phyloP scores from a whole-genome alignment of 2,888 invertebrate species.

The Eilema caniola region DNA sequence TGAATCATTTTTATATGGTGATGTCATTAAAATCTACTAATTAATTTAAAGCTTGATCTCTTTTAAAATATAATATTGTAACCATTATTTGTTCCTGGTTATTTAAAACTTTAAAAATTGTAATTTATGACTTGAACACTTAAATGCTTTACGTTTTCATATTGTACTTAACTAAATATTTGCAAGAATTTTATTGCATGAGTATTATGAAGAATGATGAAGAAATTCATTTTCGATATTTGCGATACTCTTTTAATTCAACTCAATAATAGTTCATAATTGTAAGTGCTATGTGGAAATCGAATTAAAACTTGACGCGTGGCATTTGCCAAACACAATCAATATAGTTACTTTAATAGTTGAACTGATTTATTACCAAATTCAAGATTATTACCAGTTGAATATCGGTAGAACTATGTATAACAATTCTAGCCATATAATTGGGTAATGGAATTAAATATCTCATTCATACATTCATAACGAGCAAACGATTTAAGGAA shows the following conservation, averaged over 20 bases:
- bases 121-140: too few relatives aligned
- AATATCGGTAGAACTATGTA: neutral
- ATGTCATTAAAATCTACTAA: neutral
- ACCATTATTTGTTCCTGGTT: neutral
- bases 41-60: neutral
- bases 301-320: too few relatives aligned
- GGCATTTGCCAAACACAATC: neutral
- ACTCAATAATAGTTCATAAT: too few relatives aligned
- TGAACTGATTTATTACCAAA: neutral
- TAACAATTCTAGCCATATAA: neutral
- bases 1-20: neutral
- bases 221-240: too few relatives aligned
- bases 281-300: too few relatives aligned
- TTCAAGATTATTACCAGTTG: neutral
- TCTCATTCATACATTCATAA: constrained; percentile 6
- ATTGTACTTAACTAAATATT: too few relatives aligned
- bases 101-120: too few relatives aligned
- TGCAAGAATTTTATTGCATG: too few relatives aligned
- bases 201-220: too few relatives aligned
- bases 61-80: neutral
- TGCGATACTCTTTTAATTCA: too few relatives aligned
- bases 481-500: constrained; percentile 31
- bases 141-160: too few relatives aligned
- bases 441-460: neutral
- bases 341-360: neutral